phyloP scores from a whole-genome alignment of 2,797 vertebrate species.

The Xerus rutilus region DNA sequence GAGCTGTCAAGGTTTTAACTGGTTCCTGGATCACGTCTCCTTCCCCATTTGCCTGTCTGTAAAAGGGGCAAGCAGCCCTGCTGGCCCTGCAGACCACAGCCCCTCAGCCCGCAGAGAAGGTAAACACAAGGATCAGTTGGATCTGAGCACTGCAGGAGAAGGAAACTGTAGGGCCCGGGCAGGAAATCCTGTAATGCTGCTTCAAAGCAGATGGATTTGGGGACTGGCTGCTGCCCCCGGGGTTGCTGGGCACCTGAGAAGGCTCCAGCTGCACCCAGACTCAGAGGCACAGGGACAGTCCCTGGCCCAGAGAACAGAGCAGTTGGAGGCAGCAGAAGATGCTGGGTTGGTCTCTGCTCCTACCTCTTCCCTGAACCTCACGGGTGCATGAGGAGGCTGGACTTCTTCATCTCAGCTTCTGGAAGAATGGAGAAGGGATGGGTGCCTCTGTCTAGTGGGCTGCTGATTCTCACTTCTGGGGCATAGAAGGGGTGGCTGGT shows the following conservation, averaged over 20 bases:
- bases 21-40: not conserved
- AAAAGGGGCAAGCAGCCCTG: not conserved
- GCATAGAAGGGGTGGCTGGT: not conserved
- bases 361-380: not conserved
- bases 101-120: not conserved
- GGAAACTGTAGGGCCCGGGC: not conserved
- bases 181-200: not conserved
- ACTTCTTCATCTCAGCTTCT: not conserved
- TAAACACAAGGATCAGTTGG: not conserved
- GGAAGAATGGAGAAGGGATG: not conserved
- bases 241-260: not conserved
- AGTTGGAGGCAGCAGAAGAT: not conserved
- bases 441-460: not conserved
- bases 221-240: not conserved
- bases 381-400: not conserved
- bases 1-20: not conserved
- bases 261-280: not conserved
- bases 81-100: accelerated
- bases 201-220: not conserved
- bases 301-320: accelerated
- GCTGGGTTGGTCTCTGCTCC: not conserved
- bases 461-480: not conserved
- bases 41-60: not conserved
- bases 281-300: not conserved
- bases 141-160: not conserved